These are phyloP conservation scores for Pasiphila rectangulata DNA, from an alignment of 2,888 invertebrate genomes.

Conservation along the genomic window DNA sequence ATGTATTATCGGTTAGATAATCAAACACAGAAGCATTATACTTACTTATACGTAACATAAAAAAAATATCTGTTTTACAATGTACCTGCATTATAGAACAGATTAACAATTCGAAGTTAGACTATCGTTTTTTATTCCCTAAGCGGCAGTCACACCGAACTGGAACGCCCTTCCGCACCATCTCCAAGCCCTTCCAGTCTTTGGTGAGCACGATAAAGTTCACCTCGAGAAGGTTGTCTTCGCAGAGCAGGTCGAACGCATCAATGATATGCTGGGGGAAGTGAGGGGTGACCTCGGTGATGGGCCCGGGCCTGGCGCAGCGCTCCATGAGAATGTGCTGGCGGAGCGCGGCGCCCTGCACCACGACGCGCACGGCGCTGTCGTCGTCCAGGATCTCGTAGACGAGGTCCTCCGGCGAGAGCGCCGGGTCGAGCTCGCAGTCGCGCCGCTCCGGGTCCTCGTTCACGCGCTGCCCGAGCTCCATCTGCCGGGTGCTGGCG, in stretches of 20 bases:
- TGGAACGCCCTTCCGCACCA: slow-evolving; percentile 3
- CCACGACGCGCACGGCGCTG: background rate
- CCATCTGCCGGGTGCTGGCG: background rate
- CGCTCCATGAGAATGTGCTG: background rate
- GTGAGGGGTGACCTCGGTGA: background rate
- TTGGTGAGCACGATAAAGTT: slow-evolving; percentile 6
- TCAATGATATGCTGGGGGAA: too few relatives aligned
- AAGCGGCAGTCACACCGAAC: slow-evolving; percentile 11
- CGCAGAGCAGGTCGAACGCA: background rate
- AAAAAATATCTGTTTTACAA: too few relatives aligned
- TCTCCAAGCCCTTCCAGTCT: slow-evolving; percentile 8
- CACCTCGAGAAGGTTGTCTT: background rate
- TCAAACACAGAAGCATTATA: too few relatives aligned
- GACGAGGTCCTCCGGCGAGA: background rate
- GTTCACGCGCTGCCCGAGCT: background rate
- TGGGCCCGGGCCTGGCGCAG: background rate
- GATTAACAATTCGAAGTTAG: too few relatives aligned
- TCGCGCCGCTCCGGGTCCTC: background rate
- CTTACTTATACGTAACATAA: too few relatives aligned
- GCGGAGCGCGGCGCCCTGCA: background rate
- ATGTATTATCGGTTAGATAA: too few relatives aligned
- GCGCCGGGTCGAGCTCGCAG: background rate
- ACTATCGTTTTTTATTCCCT: too few relatives aligned
- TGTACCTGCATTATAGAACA: too few relatives aligned
- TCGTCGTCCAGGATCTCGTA: background rate